These are phyloP conservation scores for Crotophaga sulcirostris DNA, from an alignment of 2,113 vertebrate species.

Conservation along the genomic window DNA sequence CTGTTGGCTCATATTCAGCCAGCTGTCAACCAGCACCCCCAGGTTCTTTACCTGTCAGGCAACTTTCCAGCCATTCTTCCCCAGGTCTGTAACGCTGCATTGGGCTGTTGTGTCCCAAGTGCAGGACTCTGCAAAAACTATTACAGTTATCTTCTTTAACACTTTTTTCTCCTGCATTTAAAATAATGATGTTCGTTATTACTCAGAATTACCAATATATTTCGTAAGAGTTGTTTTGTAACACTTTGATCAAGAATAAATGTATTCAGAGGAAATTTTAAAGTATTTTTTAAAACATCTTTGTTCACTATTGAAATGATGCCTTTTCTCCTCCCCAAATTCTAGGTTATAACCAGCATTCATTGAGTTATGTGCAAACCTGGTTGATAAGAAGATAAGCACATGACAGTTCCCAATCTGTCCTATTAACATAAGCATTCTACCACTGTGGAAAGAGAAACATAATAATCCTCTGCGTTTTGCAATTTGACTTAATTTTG, in stretches of 20 bases:
- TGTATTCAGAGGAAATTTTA: not conserved
- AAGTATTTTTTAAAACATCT: not conserved
- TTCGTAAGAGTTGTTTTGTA: not conserved
- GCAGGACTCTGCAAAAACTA: too few relatives aligned
- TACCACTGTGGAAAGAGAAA: not conserved
- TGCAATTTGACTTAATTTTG: slow-evolving; percentile 1
- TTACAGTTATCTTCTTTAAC: not conserved
- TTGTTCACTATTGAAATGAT: not conserved
- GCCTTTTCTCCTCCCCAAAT: not conserved
- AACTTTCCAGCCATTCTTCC: too few relatives aligned
- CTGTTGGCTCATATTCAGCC: too few relatives aligned
- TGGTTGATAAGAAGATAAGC: not conserved
- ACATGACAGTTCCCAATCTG: not conserved
- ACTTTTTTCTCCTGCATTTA: not conserved
- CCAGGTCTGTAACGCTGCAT: too few relatives aligned
- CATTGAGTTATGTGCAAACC: not conserved
- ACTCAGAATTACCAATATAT: not conserved
- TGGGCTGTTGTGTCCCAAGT: too few relatives aligned
- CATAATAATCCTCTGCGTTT: not conserved
- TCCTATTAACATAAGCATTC: not conserved
- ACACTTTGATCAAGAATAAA: not conserved
- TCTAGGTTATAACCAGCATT: not conserved
- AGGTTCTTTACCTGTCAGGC: too few relatives aligned
- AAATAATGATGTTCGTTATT: not conserved
- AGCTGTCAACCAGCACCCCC: too few relatives aligned